Percentiles rank a stretch among this genome's conserved stretches.
Evolutionary conservation across 53 echinoderm and acorn worm genomes (phyloP).

Genomic region (Patiria pectinifera): DNA sequence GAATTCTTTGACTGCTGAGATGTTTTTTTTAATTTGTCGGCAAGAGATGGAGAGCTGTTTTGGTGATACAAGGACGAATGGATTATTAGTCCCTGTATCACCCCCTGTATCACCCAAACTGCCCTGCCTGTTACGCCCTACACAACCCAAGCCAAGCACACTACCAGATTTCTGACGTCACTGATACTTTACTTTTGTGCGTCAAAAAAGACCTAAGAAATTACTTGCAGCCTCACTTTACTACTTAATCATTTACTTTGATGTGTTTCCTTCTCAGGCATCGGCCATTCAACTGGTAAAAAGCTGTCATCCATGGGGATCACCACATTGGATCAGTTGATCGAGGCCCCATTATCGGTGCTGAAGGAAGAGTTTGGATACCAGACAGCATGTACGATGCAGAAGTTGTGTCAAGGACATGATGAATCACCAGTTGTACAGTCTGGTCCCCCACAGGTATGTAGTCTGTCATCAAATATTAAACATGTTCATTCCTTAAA

Average conservation of each 20-base stretch:
- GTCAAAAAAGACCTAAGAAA: no score
- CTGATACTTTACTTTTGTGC: no score
- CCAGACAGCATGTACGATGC: conserved; percentile 78
- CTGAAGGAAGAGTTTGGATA: conserved; percentile 78
- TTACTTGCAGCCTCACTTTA: no score
- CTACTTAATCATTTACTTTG: neutral
- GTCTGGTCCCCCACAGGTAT: conserved; percentile 91
- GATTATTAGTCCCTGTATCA: no score
- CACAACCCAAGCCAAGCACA: no score
- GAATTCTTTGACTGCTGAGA: no score
- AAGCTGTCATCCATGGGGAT: conserved; percentile 81
- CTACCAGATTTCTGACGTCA: no score
- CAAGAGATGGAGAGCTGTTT: no score
- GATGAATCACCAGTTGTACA: conserved; percentile 79
- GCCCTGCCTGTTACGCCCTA: no score
- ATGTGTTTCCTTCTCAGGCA: conserved; percentile 63
- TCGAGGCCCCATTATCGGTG: conserved; percentile 43
- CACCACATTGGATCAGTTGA: conserved; percentile 70
- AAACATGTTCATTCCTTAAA: neutral
- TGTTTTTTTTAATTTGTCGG: no score
- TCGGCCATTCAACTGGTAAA: conserved; percentile 90
- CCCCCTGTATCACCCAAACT: no score
- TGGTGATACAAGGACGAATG: no score
- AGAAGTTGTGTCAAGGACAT: conserved; percentile 75
- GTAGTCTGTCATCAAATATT: neutral